A percentile compares a stretch with the other conserved stretches of the same genome.
Conservation (phyloP, 2,113 vertebrate species). For the Lamprologus sp. region DNA sequence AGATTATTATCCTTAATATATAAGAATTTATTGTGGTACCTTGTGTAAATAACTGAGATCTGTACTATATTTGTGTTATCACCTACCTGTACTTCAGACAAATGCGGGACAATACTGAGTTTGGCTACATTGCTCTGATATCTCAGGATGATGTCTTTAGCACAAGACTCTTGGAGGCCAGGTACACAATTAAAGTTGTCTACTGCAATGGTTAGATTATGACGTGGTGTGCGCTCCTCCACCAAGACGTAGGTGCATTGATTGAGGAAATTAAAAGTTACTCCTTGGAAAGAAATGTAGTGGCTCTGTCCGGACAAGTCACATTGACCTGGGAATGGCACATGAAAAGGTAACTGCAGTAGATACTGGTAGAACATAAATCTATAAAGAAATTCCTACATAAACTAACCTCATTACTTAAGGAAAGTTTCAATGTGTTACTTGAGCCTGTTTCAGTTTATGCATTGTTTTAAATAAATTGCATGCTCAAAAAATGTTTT, state of each 20-base stretch:
- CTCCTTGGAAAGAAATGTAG: constrained; percentile 62
- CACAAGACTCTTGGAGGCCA: constrained; percentile 33
- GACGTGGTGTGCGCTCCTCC: constrained; percentile 41
- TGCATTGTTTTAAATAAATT: background rate
- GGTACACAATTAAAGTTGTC: constrained; percentile 55
- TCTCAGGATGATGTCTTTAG: constrained; percentile 51
- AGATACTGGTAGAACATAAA: background rate
- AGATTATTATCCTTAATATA: too few relatives aligned
- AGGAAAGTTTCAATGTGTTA: background rate
- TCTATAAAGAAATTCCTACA: background rate
- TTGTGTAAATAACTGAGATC: background rate
- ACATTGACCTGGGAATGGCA: constrained; percentile 57
- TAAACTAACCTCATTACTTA: background rate
- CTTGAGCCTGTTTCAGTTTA: background rate
- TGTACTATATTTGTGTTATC: background rate
- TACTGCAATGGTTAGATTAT: constrained; percentile 57
- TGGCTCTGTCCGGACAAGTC: constrained; percentile 69
- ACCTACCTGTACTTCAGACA: constrained; percentile 29
- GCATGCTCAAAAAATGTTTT: background rate
- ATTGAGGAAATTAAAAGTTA: constrained; percentile 41
- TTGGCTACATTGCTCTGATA: constrained; percentile 44
- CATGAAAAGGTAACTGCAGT: background rate
- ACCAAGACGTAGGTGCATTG: constrained; percentile 67
- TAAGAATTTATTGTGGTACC: too few relatives aligned
- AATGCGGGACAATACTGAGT: constrained; percentile 12